Base-by-base conservation (phyloP, 2,113 vertebrate species). In the Phaethon lepturus region DNA sequence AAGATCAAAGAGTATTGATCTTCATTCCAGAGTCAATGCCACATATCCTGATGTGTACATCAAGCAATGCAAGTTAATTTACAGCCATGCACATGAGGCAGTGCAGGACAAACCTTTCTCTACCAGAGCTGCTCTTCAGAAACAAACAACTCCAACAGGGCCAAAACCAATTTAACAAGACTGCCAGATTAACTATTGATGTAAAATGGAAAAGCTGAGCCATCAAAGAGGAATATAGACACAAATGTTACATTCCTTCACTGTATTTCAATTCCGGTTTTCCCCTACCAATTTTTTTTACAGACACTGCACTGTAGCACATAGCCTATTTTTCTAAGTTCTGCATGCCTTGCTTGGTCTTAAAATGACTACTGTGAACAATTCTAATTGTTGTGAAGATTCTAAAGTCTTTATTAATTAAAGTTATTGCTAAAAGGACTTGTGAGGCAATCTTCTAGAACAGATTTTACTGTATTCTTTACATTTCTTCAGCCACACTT, bases 1-100 rank as follows among this genome's bases (percentile, higher is more conserved):
- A 47, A 88, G 77, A 97, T 96, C 93, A 97, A 96, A 96, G 47
- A 67, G 78, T 96, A 97, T 95, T 96, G 97, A 98, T 97, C 76
- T 67, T 59, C 88, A 56, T 95, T 96, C 59, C 73, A 94, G 93
- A 97, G 68, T 95, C 95, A 97, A 83, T 89, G 87, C 50, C 77
- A 83, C 73, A 38, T 94, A 71, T 91, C 59, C 71, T 74, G 92
- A 88, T 35, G 23, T 23, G 11, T 49, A 47, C 33, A 95, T 74
- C 68, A 91, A 94, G 63, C 33, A 92, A 64, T 3, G 47, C 47
- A 88, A 76, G 78, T 76, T 96, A 92, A 95, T 97, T 95, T 97
- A 31, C 49, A 95, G 52, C 80, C 76, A 83, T 76, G 71, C 20
- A 89, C 29, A 49, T 50, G 40, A 91, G 68, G 77, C 33, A 42